Evolutionary conservation across 2,113 vertebrate species (phyloP), one percentile per base, ranked within the genome.

Genomic region (Ceyx cyanopectus): DNA sequence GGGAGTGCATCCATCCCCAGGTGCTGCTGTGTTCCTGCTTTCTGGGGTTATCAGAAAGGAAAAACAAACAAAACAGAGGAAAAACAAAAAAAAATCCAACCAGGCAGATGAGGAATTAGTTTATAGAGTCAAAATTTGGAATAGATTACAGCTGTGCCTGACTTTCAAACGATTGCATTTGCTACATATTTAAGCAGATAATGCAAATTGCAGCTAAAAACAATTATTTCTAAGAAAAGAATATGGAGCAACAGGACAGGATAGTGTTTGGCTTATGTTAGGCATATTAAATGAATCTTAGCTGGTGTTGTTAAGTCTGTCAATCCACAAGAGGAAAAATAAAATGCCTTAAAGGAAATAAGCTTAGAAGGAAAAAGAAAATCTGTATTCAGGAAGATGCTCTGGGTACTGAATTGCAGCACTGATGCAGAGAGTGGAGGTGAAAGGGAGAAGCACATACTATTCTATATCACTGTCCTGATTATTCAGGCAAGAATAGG

Each of bases 351-450:
- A 63, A 96, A 94, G 90, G 70, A 93, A 94, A 79, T 43, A 84
- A 82, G 46, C 9, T 2, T 58, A 82, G 81, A 78, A 89, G 74
- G 58, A 92, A 67, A 29, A 89, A 91, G 79, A 68, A 89, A 95
- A 95, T 96, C 60, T 95, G 87, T 92, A 95, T 95, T 95, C 93
- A 92, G 79, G 75, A 80, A 3, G 40, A 43, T 74, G 86, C 76
- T 91, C 76, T 80, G 61, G 24, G 73, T 94, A 67, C 56, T 2
- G 51, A 76, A 85, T 83, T 95, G 90, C 82, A 82, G 79, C 85
- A 63, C 30, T 63, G 90, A 85, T 82, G 75, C 60, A 73, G 91
- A 68, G 54, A 89, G 50, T 32, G 32, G 75, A 95, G 60, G 93
- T 74, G 72, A 93, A 93, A 87, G 26, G 46, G 34, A 89, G 79